Evolutionary conservation across 2,888 invertebrate species (phyloP).

Genomic region (Byasa hedistus): DNA sequence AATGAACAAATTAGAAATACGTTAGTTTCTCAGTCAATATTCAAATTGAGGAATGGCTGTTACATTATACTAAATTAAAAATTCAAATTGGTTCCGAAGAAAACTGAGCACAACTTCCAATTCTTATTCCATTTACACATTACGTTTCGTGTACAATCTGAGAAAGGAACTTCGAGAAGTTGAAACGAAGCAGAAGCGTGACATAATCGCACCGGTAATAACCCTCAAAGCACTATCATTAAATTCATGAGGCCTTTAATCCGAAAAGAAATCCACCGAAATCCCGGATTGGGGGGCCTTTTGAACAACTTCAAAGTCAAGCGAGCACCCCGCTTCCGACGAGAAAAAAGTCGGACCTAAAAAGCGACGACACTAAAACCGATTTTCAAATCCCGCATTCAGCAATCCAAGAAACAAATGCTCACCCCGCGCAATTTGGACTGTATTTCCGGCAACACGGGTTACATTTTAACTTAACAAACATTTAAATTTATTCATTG

Average conservation of each 20-base stretch:
- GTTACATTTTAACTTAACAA: conserved; percentile 80
- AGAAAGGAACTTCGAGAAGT: conserved; percentile 33
- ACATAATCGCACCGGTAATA: conserved; percentile 62
- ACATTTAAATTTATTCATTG: conserved; percentile 77
- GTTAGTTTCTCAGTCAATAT: conserved; percentile 19
- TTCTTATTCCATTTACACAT: conserved; percentile 30
- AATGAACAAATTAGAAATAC: neutral
- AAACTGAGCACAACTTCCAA: conserved; percentile 19
- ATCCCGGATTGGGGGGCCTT: conserved; percentile 74
- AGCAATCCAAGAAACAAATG: conserved; percentile 69
- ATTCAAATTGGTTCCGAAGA: conserved; percentile 22
- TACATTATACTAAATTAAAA: conserved; percentile 19
- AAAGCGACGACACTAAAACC: conserved; percentile 42
- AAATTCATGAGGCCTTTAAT: conserved; percentile 78
- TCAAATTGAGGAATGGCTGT: conserved; percentile 7
- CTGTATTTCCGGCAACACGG: conserved; percentile 79
- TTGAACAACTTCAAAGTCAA: conserved; percentile 79
- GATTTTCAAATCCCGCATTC: conserved; percentile 41
- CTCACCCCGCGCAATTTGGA: conserved; percentile 75
- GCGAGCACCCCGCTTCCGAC: conserved; percentile 57
- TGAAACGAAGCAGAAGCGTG: conserved; percentile 59
- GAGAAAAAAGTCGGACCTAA: conserved; percentile 46
- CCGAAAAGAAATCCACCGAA: conserved; percentile 78
- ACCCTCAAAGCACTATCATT: conserved; percentile 73
- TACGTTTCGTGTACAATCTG: conserved; percentile 20